These are phyloP conservation scores for Clivina fossor DNA, from an alignment of 2,888 invertebrate genomes.

Conservation along the genomic window DNA sequence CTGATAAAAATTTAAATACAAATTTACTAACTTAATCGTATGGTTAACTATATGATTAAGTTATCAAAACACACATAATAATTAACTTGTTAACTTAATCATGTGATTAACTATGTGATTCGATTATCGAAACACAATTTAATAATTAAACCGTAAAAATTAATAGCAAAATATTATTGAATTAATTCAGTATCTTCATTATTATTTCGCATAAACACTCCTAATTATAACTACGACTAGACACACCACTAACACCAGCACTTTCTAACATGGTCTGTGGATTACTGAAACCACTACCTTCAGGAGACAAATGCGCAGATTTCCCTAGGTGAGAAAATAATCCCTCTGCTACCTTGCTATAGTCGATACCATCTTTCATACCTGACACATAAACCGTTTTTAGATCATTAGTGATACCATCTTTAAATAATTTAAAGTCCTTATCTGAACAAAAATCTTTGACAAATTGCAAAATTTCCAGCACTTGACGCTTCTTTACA, in stretches of 20 bases:
- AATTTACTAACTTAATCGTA: no score
- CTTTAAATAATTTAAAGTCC: conserved; percentile 22
- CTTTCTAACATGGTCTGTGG: conserved; percentile 24
- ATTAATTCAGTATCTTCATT: not conserved
- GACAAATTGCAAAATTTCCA: no score
- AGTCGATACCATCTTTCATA: conserved; percentile 21
- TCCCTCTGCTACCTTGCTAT: conserved; percentile 21
- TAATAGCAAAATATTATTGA: no score
- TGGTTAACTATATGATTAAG: no score
- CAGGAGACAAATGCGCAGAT: conserved; percentile 3
- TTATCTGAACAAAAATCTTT: no score
- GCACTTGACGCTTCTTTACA: conserved; percentile 17
- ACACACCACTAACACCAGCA: conserved; percentile 27
- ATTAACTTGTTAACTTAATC: no score
- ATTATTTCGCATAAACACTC: not conserved
- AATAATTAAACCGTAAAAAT: no score
- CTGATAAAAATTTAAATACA: no score
- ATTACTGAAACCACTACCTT: conserved; percentile 3
- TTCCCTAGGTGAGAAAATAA: conserved; percentile 26
- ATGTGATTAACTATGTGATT: no score
- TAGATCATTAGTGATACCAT: conserved; percentile 15
- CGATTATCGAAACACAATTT: no score
- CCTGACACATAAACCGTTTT: conserved; percentile 26
- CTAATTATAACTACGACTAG: conserved; percentile 11
- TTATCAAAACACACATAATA: no score